A percentile compares a stretch with the other conserved stretches of the same genome.
These are phyloP conservation scores for Oxystoma pomonae DNA, from an alignment of 2,888 invertebrate genomes.

Conservation along the genomic window DNA sequence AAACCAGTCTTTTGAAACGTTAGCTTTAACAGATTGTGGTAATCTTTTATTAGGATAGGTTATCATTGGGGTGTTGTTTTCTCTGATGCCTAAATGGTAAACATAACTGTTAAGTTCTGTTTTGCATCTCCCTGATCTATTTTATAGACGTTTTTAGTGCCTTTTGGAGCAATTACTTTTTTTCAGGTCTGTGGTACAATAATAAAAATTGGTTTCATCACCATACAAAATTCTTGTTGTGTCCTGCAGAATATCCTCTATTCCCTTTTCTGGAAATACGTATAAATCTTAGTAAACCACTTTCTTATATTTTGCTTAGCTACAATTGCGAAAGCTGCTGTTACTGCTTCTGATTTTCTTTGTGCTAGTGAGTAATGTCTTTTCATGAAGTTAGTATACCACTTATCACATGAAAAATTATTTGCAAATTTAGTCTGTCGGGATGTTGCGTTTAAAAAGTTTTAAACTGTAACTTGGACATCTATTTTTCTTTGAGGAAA, in stretches of 20 bases:
- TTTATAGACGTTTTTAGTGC: slow-evolving; percentile 21
- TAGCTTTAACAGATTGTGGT: slow-evolving; percentile 1
- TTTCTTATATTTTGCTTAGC: slow-evolving; percentile 6
- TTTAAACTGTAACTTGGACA: slow-evolving; percentile 4
- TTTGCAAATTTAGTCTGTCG: slow-evolving; percentile 14
- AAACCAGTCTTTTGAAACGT: slow-evolving; percentile 18
- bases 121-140: slow-evolving; percentile 17
- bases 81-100: slow-evolving; percentile 20
- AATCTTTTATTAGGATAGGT: slow-evolving; percentile 18
- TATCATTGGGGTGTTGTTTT: slow-evolving; percentile 15
- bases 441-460: slow-evolving; percentile 7
- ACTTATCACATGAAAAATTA: slow-evolving; percentile 14
- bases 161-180: slow-evolving; percentile 22
- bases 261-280: slow-evolving; percentile 6
- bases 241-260: slow-evolving; percentile 18
- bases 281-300: slow-evolving; percentile 9
- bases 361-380: slow-evolving; percentile 2
- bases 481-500: slow-evolving; percentile 4
- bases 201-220: slow-evolving; percentile 22
- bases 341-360: slow-evolving; percentile 12
- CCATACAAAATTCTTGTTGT: slow-evolving; percentile 29
- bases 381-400: slow-evolving; percentile 17
- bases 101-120: slow-evolving; percentile 23
- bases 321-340: slow-evolving; percentile 11
- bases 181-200: slow-evolving; percentile 21